Evolutionary conservation across 2,888 invertebrate species (phyloP).

Genomic region (Drosophila parthenogenetica): DNA sequence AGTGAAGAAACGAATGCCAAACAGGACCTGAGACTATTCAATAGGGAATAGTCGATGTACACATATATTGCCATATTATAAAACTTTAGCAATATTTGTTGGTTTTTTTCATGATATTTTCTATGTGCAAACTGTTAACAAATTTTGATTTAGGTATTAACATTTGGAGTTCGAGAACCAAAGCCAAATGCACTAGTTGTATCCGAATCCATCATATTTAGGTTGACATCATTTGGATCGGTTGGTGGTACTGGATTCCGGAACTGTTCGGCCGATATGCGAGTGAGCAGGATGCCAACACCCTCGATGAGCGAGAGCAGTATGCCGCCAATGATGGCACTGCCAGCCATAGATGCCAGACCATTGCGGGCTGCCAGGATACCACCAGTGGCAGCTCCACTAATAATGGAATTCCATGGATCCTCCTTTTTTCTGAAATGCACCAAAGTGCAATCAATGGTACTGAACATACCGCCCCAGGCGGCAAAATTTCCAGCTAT

Average conservation of each 20-base stretch:
- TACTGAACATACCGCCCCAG: slow-evolving; percentile 68
- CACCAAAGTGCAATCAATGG: slow-evolving; percentile 66
- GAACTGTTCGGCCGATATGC: slow-evolving; percentile 65
- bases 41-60: neutral
- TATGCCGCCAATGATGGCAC: slow-evolving; percentile 65
- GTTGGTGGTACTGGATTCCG: slow-evolving; percentile 43
- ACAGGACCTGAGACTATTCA: neutral
- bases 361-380: slow-evolving; percentile 65
- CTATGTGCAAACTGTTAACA: slow-evolving; percentile 10
- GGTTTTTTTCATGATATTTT: neutral
- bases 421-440: slow-evolving; percentile 66
- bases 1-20: neutral
- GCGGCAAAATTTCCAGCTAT: slow-evolving; percentile 70
- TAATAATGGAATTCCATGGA: slow-evolving; percentile 74
- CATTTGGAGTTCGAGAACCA: slow-evolving; percentile 41
- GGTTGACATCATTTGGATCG: slow-evolving; percentile 19
- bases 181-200: slow-evolving; percentile 35
- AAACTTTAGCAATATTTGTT: slow-evolving; percentile 4
- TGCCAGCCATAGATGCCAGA: slow-evolving; percentile 65
- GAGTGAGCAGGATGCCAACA: slow-evolving; percentile 63
- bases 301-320: slow-evolving; percentile 64
- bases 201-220: slow-evolving; percentile 34
- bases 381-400: slow-evolving; percentile 70
- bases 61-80: slow-evolving; percentile 1
- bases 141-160: slow-evolving; percentile 52